These are phyloP conservation scores for Hetaerina americana DNA, from an alignment of 1,140 invertebrate genomes.

Conservation along the genomic window DNA sequence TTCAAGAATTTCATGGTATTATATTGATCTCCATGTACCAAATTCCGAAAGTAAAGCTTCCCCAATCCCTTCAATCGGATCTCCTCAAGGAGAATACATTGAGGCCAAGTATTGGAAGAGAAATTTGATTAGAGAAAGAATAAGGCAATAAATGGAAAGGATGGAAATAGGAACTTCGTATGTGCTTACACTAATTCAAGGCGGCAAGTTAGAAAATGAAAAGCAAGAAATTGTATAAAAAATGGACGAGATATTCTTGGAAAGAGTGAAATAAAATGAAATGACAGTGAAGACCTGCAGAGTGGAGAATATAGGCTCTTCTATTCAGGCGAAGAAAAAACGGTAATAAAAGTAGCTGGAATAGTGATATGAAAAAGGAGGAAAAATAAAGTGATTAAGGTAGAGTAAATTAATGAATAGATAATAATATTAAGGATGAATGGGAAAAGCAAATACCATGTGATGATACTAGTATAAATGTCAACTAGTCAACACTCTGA, in stretches of 20 bases:
- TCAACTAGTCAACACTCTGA: too few relatives aligned
- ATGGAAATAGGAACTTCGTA: neutral
- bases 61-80: neutral
- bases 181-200: neutral
- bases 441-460: too few relatives aligned
- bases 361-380: too few relatives aligned
- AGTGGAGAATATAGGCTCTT: neutral
- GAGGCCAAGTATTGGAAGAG: neutral
- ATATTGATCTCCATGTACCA: neutral
- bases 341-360: neutral
- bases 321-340: neutral
- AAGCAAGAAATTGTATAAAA: neutral
- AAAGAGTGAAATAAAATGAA: neutral
- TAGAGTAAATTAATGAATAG: too few relatives aligned
- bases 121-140: neutral
- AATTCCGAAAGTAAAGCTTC: neutral
- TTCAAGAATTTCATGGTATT: neutral
- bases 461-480: too few relatives aligned
- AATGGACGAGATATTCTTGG: neutral
- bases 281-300: neutral
- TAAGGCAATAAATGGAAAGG: neutral
- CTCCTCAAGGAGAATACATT: neutral
- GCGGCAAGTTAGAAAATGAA: neutral
- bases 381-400: too few relatives aligned
- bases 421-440: too few relatives aligned